Conservation (phyloP, 2,888 invertebrate species). For the Drosophila macrospina region DNA sequence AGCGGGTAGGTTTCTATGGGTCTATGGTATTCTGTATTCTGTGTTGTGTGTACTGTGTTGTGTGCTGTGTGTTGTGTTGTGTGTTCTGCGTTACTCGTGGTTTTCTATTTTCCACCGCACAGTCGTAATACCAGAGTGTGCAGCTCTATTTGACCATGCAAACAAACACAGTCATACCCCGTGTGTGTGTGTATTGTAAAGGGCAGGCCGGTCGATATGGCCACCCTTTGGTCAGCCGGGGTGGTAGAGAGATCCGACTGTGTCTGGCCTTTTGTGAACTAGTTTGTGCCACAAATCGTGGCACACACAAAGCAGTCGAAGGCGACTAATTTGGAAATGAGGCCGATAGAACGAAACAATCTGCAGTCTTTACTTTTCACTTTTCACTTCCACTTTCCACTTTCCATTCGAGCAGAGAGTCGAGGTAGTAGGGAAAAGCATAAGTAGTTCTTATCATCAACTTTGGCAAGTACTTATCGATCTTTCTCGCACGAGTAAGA, state of each 20-base stretch:
- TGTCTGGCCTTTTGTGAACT: slow-evolving; percentile 48
- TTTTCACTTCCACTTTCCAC: slow-evolving; percentile 1
- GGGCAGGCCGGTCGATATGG: slow-evolving; percentile 45
- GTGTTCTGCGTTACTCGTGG: slow-evolving; percentile 21
- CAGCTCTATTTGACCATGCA: slow-evolving; percentile 25
- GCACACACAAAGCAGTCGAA: slow-evolving; percentile 23
- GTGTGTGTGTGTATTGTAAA: slow-evolving; percentile 7
- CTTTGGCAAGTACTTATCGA: slow-evolving; percentile 12
- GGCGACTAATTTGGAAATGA: slow-evolving; percentile 34
- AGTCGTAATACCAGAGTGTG: slow-evolving; percentile 5
- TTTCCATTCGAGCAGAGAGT: slow-evolving; percentile 7
- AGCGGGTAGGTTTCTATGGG: slow-evolving; percentile 34
- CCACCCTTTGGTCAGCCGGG: slow-evolving; percentile 41
- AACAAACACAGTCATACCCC: slow-evolving; percentile 14
- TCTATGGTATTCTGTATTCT: not conserved
- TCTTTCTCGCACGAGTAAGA: not conserved
- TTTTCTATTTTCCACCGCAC: slow-evolving; percentile 32
- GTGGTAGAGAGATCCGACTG: slow-evolving; percentile 22
- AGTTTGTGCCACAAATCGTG: slow-evolving; percentile 63
- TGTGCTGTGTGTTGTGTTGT: slow-evolving; percentile 4
- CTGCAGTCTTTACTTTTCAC: slow-evolving; percentile 2
- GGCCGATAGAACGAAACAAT: slow-evolving; percentile 25
- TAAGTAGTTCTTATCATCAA: slow-evolving; percentile 18
- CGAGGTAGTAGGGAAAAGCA: slow-evolving; percentile 1
- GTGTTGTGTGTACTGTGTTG: slow-evolving; percentile 2